Percentiles rank a stretch among this genome's conserved stretches.
Conservation (phyloP, 2,797 vertebrate genomes). For the Xiphorhynchus erythropygius region DNA sequence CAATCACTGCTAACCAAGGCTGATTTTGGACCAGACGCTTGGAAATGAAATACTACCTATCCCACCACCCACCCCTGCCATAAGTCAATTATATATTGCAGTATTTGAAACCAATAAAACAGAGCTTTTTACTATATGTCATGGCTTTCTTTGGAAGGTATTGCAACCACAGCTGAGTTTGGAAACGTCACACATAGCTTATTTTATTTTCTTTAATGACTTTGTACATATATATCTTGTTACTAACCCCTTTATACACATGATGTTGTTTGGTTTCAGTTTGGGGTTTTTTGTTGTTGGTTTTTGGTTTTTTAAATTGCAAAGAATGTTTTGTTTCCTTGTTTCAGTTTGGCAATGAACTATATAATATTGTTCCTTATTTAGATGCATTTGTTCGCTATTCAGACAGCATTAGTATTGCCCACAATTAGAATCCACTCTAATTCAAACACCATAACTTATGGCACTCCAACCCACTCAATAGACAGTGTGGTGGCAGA, state of each 20-base stretch:
- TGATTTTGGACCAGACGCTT: constrained; percentile 51
- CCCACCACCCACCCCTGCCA: neutral
- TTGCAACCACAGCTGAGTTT: constrained; percentile 26
- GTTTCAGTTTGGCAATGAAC: neutral
- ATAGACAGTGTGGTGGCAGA: neutral
- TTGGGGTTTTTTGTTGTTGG: neutral
- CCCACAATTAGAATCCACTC: neutral
- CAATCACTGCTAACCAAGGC: constrained; percentile 45
- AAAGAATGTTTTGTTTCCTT: constrained; percentile 21
- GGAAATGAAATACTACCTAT: constrained; percentile 32
- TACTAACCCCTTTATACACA: neutral
- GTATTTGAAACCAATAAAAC: constrained; percentile 29
- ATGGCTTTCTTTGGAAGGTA: constrained; percentile 45
- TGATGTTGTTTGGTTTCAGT: neutral
- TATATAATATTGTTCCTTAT: neutral
- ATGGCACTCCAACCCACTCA: neutral
- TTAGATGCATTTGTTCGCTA: neutral
- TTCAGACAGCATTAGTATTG: neutral
- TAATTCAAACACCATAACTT: neutral
- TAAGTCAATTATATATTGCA: constrained; percentile 27
- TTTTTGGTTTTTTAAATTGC: neutral
- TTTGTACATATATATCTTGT: neutral
- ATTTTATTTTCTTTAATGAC: constrained; percentile 18
- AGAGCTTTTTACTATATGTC: constrained; percentile 16
- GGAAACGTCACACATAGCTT: neutral